phyloP scores from a whole-genome alignment of 2,113 vertebrate genomes.

The Jacana jacana region DNA sequence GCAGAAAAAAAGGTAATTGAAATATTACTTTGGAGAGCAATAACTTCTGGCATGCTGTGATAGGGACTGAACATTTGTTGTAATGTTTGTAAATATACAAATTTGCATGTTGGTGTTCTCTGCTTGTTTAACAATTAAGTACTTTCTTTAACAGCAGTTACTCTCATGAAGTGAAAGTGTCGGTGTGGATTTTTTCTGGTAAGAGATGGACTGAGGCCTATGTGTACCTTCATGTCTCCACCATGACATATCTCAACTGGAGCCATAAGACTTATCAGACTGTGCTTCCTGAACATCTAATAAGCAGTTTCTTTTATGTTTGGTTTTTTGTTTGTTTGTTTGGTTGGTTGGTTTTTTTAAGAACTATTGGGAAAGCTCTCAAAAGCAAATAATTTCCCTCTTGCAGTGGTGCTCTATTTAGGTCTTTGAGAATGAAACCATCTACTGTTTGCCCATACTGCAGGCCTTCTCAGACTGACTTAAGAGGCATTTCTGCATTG shows the following conservation, averaged over 20 bases:
- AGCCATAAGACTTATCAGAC: neutral
- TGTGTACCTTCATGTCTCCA: neutral
- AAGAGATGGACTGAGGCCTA: neutral
- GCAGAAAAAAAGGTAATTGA: constrained; percentile 72
- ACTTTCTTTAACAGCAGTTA: neutral
- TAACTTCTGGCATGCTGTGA: fast-evolving
- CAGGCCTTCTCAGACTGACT: neutral
- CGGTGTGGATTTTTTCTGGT: neutral
- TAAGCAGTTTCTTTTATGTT: neutral
- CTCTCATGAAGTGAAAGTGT: neutral
- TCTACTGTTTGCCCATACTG: neutral
- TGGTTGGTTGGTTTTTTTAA: too few species aligned
- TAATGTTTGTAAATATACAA: too few species aligned
- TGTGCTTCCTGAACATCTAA: neutral
- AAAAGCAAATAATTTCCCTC: neutral
- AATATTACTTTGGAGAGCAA: neutral
- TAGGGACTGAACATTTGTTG: neutral
- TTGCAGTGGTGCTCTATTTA: neutral
- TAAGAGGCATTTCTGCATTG: neutral
- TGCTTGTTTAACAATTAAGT: neutral
- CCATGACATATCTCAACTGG: neutral
- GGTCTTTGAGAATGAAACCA: neutral
- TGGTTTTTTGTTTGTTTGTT: too few species aligned
- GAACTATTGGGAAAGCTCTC: neutral
- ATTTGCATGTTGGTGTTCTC: neutral